Conservation (phyloP, 1,140 invertebrate genomes). For the Solenopsis invicta region DNA sequence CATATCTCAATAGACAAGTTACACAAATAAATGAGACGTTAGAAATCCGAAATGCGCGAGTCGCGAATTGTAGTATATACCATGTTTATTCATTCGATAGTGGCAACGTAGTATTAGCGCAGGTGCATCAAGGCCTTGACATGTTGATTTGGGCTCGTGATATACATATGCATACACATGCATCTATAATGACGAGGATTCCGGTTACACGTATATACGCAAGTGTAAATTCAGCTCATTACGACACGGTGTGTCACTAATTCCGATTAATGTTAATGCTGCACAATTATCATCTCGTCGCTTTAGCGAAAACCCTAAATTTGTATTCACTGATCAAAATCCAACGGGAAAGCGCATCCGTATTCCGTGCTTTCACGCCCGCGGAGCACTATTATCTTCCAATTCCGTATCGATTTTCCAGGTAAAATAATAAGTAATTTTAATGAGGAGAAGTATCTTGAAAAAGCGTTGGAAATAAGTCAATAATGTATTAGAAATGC, state of each 20-base stretch:
- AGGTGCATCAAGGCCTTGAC: conserved; percentile 74
- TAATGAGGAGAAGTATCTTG: background rate
- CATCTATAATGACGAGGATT: conserved; percentile 59
- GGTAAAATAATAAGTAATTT: background rate
- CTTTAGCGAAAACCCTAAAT: conserved; percentile 45
- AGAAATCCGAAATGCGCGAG: conserved; percentile 18
- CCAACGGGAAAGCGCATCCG: background rate
- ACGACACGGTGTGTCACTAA: conserved; percentile 63
- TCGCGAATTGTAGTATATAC: conserved; percentile 14
- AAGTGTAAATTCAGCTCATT: conserved; percentile 71
- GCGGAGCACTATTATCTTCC: background rate
- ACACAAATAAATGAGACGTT: background rate
- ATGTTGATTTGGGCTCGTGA: conserved; percentile 71
- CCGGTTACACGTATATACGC: conserved; percentile 63
- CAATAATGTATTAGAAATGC: too few relatives aligned
- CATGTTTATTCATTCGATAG: conserved; percentile 40
- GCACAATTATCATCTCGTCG: conserved; percentile 53
- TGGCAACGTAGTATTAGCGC: conserved; percentile 59
- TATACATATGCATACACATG: conserved; percentile 60
- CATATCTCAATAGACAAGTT: too few relatives aligned
- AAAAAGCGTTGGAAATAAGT: background rate
- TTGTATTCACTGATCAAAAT: conserved; percentile 35
- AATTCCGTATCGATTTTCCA: background rate
- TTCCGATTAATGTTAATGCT: conserved; percentile 62
- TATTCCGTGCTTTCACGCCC: background rate